phyloP scores from a whole-genome alignment of 2,797 vertebrate species.

The Monodelphis domestica region DNA sequence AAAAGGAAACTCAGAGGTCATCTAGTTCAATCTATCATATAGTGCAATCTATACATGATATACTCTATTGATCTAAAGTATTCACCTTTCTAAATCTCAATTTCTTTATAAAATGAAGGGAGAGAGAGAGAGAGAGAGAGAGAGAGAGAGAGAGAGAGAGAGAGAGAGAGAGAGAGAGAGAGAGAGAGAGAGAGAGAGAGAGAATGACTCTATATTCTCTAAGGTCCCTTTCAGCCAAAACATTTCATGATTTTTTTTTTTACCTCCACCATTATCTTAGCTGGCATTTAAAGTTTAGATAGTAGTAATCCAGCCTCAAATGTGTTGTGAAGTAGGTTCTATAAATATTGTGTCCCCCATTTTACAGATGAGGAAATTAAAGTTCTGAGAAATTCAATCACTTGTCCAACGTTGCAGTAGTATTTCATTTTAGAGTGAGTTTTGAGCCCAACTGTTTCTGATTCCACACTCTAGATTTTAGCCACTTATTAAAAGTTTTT shows the following conservation, averaged over 20 bases:
- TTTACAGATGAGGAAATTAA: neutral
- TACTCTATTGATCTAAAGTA: neutral
- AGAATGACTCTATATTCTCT: neutral
- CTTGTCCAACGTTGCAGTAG: neutral
- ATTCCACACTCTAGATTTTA: neutral
- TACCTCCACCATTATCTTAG: neutral
- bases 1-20: neutral
- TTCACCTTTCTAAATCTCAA: neutral
- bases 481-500: too few species aligned
- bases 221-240: neutral
- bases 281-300: neutral
- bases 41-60: neutral
- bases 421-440: neutral
- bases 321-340: neutral
- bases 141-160: neutral
- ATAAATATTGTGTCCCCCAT: neutral
- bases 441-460: neutral
- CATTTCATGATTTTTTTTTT: neutral
- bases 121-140: neutral
- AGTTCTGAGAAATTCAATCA: neutral
- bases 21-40: neutral
- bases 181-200: neutral
- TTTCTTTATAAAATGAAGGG: neutral
- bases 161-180: neutral
- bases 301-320: neutral